phyloP scores from a whole-genome alignment of 2,113 vertebrate genomes.

The Dolichallabes microphthalmus region DNA sequence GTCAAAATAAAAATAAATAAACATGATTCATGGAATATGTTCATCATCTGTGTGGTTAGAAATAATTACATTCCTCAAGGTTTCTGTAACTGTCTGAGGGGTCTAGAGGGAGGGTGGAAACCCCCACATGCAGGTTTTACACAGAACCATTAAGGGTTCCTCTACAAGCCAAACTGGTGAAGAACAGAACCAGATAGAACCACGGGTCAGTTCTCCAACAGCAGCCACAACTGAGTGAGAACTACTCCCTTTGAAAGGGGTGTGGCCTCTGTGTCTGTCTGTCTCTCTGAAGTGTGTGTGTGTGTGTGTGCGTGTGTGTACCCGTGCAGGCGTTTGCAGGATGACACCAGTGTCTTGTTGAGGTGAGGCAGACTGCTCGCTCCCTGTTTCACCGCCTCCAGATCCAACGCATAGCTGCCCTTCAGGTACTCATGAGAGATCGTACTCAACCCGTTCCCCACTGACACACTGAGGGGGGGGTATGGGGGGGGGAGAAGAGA shows the following conservation, averaged over 20 bases:
- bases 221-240: neutral
- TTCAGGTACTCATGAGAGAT: constrained; percentile 94
- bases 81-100: neutral
- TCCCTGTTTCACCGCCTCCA: constrained; percentile 88
- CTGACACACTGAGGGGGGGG: constrained; percentile 55
- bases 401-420: constrained; percentile 89
- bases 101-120: neutral
- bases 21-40: neutral
- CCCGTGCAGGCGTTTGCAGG: constrained; percentile 91
- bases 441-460: constrained; percentile 85
- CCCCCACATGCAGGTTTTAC: too few relatives aligned
- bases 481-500: neutral
- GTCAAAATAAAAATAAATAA: too few relatives aligned
- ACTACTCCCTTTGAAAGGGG: neutral
- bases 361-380: constrained; percentile 87
- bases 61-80: neutral
- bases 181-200: neutral
- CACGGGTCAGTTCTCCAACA: neutral
- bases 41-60: neutral
- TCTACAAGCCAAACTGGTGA: neutral
- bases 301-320: constrained; percentile 52
- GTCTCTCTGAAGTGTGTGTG: constrained; percentile 2
- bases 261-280: neutral
- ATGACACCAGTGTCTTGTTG: constrained; percentile 86
- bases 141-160: neutral